Evolutionary conservation across 2,888 invertebrate genomes (phyloP).

Genomic region (Mythimna vitellina): DNA sequence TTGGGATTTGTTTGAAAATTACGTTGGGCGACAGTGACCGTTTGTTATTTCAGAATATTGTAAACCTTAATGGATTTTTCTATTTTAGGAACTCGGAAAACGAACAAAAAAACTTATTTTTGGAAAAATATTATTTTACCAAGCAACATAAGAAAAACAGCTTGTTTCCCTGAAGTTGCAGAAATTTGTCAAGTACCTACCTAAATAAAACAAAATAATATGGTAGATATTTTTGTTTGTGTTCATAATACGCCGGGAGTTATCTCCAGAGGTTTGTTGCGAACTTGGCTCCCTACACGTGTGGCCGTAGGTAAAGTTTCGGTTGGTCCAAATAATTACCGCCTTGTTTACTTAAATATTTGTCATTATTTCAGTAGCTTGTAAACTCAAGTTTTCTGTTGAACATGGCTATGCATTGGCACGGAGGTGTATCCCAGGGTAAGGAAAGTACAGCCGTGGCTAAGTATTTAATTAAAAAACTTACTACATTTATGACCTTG

Average conservation of each 20-base stretch:
- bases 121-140: slow-evolving; percentile 11
- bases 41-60: slow-evolving; percentile 14
- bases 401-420: background rate
- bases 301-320: background rate
- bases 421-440: background rate
- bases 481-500: background rate
- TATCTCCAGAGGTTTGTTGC: slow-evolving; percentile 21
- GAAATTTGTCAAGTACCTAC: slow-evolving; percentile 33
- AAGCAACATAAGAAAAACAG: slow-evolving; percentile 25
- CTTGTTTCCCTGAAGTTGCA: background rate
- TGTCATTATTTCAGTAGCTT: slow-evolving; percentile 6
- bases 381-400: background rate
- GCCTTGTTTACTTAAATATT: slow-evolving; percentile 21
- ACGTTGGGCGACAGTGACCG: background rate
- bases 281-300: slow-evolving; percentile 15
- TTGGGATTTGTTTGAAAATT: background rate
- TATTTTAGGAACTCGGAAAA: slow-evolving; percentile 10
- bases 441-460: background rate
- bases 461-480: background rate
- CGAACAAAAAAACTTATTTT: background rate
- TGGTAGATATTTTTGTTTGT: slow-evolving; percentile 28
- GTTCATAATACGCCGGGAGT: slow-evolving; percentile 18
- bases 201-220: slow-evolving; percentile 31
- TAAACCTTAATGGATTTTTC: background rate
- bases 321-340: background rate